Conservation (phyloP, 2,888 invertebrate species). For the Chrysolina americana region DNA sequence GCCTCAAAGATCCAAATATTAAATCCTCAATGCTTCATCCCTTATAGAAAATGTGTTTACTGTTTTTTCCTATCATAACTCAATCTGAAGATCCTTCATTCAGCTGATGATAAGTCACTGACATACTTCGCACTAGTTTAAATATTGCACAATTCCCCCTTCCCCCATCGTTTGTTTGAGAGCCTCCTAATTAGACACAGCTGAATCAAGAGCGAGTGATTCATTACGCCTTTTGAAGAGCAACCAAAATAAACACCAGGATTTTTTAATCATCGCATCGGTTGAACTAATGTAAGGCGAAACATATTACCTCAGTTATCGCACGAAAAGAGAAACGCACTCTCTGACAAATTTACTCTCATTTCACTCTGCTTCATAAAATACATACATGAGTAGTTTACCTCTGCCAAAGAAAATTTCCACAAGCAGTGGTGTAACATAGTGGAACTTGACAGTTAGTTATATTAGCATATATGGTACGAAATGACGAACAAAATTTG, state of each 20-base stretch:
- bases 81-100: too few relatives aligned
- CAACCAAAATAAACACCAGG: constrained; percentile 7
- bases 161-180: constrained; percentile 8
- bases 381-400: background rate
- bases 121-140: background rate
- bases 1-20: too few relatives aligned
- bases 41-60: too few relatives aligned
- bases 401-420: constrained; percentile 10
- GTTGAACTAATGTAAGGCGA: constrained; percentile 5
- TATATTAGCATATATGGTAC: too few relatives aligned
- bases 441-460: too few relatives aligned
- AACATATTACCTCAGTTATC: constrained; percentile 2
- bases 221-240: constrained; percentile 4
- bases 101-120: background rate
- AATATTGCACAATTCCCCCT: background rate
- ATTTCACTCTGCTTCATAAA: background rate
- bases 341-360: background rate
- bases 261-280: constrained; percentile 7
- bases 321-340: background rate
- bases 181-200: constrained; percentile 10
- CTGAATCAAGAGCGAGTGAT: constrained; percentile 15
- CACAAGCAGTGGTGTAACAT: background rate
- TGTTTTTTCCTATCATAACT: too few relatives aligned
- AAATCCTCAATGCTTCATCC: too few relatives aligned
- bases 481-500: too few relatives aligned